Base-by-base conservation (phyloP, 2,888 invertebrate genomes). In the Pinctada fucata region DNA sequence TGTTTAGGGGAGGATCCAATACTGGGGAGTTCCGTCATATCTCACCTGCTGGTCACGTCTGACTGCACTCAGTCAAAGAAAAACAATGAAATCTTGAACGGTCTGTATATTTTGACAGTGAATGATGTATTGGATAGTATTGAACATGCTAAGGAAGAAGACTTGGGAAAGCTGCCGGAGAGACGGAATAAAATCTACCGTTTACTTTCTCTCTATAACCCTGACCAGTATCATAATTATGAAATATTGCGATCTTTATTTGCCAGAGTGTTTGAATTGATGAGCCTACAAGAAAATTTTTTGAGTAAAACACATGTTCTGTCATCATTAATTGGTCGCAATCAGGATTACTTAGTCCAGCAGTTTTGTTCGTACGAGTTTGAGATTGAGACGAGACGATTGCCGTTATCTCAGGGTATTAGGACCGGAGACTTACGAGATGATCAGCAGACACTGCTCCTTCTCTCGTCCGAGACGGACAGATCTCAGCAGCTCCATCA, bases 181-280 rank as follows among this genome's bases (percentile, higher is more conserved):
- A 80, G 68, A 51, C 70, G 75, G 10, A 66, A 76, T 3, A 84
- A 78, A 58, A 69, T 89, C 2, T 86, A 86, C 67, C 77, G 84
- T 51, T 80, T 90, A 47, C 73, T 90, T 6, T 82, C 88, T 3
- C 78, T 87, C 63, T 89, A 87, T 76, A 84, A 87, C 68, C 88
- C 88, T 13, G 81, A 83, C 3, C 80, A 86, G 3, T 85, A 85
- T 75, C 82, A 84, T 63, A 87, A 87, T 76, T 86, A 88, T 69
- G 80, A 87, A 16, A 85, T 86, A 50, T 76, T 89, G 45, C 82
- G 86, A 45, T 84, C 85, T 72, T 69, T 90, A 52, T 85, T 89
- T 50, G 76, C 83, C 10, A 87, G 85, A 69, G 80, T 90, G 8
- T 74, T 89, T 16, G 84, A 86, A 13, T 75, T 85, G 8, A 79